Base-by-base conservation (phyloP, 2,888 invertebrate species). In the Aspidiotus destructor region DNA sequence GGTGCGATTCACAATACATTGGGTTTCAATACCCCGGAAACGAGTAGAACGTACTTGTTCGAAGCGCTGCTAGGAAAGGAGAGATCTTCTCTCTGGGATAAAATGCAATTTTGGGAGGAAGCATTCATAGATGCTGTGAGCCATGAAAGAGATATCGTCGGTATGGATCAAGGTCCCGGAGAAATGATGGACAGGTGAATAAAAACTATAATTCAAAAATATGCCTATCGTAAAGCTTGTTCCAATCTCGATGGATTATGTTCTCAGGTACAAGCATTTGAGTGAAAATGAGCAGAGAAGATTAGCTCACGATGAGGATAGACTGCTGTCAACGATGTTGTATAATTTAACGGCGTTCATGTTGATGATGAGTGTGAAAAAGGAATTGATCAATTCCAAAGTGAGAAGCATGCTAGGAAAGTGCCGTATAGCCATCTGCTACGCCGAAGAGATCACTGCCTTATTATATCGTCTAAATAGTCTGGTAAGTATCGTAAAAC, bases 21-120 rank as follows among this genome's bases (percentile, higher is more conserved):
- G 9, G 86, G 89, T 0, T 86, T 91, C n/a, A 89, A 90, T 0
- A 94, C 92, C 68, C 93, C 94, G 0, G 95, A 95, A 73, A 86
- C 88, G 40, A 62, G 57, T 62, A 82, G 95, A 72, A 92, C 91
- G 0, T 97, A 97, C 76, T 80, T 97, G 9, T 97, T 92, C 77
- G 95, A 97, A 80, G 81, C 81, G 60, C 76, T 82, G 63, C 73
- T 81, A 69, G 80, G 85, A 48, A 92, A 92, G 78, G 92, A 92
- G 72, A 79, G 95, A 73, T 88, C 91, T 2, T 84, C 85, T 69
- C 79, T 99, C 42, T 99, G 98, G 98, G 97, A 98, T 79, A 95
- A 98, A 81, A 93, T 95, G 91, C 94, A 95, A 76, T 99, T 99
- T 79, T 99, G 99, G 99, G 99, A 99, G 77, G 98, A 99, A 77